A percentile compares a stretch with the other conserved stretches of the same genome.
phyloP scores from a whole-genome alignment of 2,888 invertebrate genomes.

The Clivina fossor region DNA sequence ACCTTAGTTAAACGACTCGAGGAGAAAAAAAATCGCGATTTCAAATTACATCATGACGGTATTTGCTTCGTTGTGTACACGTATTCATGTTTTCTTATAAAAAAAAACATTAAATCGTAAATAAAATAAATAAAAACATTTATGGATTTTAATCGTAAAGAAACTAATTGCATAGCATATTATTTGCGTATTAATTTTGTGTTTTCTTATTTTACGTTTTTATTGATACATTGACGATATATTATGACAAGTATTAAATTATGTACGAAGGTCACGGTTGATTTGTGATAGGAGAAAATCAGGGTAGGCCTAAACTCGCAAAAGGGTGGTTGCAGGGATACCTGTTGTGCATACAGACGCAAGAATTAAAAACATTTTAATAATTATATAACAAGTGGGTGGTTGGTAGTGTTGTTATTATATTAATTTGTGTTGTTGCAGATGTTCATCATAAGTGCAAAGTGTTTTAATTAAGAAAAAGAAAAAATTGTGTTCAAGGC shows the following conservation, averaged over 20 bases:
- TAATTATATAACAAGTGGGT: constrained; percentile 14
- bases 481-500: constrained; percentile 32
- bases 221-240: constrained; percentile 22
- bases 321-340: constrained; percentile 21
- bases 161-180: background rate
- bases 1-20: constrained; percentile 7
- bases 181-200: too few species aligned
- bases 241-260: constrained; percentile 29
- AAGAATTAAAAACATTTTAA: constrained; percentile 3
- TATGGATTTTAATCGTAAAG: background rate
- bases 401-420: constrained; percentile 7
- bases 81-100: constrained; percentile 8
- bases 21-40: constrained; percentile 13
- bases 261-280: constrained; percentile 30
- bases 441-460: constrained; percentile 12
- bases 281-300: constrained; percentile 23
- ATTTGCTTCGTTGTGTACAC: constrained; percentile 3
- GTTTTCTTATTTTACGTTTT: constrained; percentile 18
- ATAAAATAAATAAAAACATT: too few species aligned
- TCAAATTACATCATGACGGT: constrained; percentile 30
- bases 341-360: constrained; percentile 22
- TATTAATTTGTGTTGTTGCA: constrained; percentile 10
- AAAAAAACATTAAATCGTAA: too few species aligned
- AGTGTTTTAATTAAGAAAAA: constrained; percentile 26
- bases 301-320: constrained; percentile 27